Percentiles rank a stretch among this genome's conserved stretches.
Evolutionary conservation across 2,797 vertebrate species (phyloP).

Genomic region (Dallia pectoralis): DNA sequence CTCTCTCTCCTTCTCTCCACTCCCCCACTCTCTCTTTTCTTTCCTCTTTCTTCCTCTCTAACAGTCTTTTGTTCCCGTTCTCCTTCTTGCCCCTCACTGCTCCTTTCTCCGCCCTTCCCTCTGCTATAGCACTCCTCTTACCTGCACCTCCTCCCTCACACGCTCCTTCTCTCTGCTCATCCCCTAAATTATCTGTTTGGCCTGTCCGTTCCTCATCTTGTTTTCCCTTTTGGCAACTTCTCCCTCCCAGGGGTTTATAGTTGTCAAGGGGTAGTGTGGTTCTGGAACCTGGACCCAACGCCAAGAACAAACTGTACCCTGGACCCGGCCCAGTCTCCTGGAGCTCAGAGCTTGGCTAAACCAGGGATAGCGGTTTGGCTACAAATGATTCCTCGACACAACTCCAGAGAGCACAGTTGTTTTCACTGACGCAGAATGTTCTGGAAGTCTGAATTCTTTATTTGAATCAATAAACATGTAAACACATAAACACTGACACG

Average conservation of each 20-base stretch:
- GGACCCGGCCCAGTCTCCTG: conserved; percentile 51
- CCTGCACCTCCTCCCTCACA: too few species aligned
- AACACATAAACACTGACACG: not conserved
- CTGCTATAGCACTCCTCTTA: not conserved
- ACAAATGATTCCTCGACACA: conserved; percentile 39
- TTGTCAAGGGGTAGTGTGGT: conserved; percentile 46
- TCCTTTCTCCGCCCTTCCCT: not conserved
- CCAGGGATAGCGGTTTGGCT: conserved; percentile 30
- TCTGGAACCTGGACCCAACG: conserved; percentile 35
- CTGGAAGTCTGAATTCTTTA: too few species aligned
- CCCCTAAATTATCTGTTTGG: not conserved
- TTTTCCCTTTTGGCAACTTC: conserved; percentile 37
- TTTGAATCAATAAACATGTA: not conserved
- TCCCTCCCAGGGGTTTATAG: conserved; percentile 39
- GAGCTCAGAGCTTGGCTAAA: conserved; percentile 41
- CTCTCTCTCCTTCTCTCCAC: not conserved
- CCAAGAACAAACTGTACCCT: conserved; percentile 72
- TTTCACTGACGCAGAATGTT: not conserved
- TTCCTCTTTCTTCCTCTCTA: not conserved
- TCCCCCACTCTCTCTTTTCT: too few species aligned
- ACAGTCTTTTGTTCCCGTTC: too few species aligned
- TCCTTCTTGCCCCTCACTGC: not conserved
- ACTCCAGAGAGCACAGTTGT: conserved; percentile 46
- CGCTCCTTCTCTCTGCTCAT: conserved; percentile 11
- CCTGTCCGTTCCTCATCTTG: not conserved